Evolutionary conservation across 1,140 invertebrate genomes (phyloP), one percentile per base, ranked within the genome.

Genomic region (Drosophila guanche): DNA sequence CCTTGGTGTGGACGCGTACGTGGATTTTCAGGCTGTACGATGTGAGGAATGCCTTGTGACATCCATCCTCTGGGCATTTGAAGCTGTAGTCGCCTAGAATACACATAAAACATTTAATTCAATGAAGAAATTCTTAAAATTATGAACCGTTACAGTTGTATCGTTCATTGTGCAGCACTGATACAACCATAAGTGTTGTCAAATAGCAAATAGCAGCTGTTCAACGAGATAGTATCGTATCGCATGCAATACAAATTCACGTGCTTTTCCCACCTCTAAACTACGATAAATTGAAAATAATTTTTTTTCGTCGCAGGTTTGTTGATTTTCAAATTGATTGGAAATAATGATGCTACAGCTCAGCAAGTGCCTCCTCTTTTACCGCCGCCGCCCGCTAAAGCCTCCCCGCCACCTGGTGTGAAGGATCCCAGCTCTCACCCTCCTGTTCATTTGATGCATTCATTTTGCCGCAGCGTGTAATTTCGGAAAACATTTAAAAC

Each of bases 11-110:
- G 55, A 98, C 97, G 77, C 98, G 93, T 59, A 98, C 95, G 92
- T 99, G 98, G 76, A 99, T 98, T 93, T 98, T 98, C 59, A 99
- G 92, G 92, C 97, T 98, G 92, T 98, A 98, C 33, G 96, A 98
- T 8, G 97, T 98, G 22, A 99, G 93, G 93, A 99, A 99, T 52
- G 96, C 96, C 92, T 99, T 99, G 43, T 96, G 96, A 92, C 98
- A 99, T 69, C 94, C 94, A 59, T 94, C 93, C 91, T 98, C 95
- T 27, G 95, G 94, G 92, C 97, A 99, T 92, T 97, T 96, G 93
- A 98, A 99, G 84, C 96, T 95, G 93, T 96, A 98, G 93, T 99
- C 97, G 88, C 97, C 97, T 98, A 93, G 2, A 62, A 48, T 16
- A 8, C 40, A 48, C 14, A 7, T 3, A 25, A 27, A 42, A 4